These are phyloP conservation scores for Chelon auratus DNA, from an alignment of 2,797 vertebrate genomes.

Conservation along the genomic window DNA sequence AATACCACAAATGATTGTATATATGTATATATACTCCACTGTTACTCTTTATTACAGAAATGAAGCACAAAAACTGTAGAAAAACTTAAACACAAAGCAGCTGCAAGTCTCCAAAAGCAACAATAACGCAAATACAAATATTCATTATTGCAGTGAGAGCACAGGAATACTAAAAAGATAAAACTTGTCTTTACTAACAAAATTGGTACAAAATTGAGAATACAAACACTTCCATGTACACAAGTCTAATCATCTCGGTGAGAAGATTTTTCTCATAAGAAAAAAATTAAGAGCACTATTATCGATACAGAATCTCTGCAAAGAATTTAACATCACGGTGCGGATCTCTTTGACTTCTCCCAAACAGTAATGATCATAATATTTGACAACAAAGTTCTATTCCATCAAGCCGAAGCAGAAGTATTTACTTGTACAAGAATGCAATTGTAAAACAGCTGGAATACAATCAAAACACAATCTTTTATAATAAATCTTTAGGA, in stretches of 20 bases:
- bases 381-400: constrained; percentile 64
- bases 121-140: constrained; percentile 86
- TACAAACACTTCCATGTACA: constrained; percentile 84
- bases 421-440: constrained; percentile 71
- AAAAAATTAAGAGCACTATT: constrained; percentile 76
- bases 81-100: constrained; percentile 83
- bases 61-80: constrained; percentile 85
- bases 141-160: constrained; percentile 86
- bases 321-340: constrained; percentile 62
- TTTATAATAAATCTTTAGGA: constrained; percentile 56
- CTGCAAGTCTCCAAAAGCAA: constrained; percentile 84
- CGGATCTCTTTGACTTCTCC: constrained; percentile 46
- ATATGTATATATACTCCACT: constrained; percentile 58
- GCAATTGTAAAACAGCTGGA: constrained; percentile 69
- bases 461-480: constrained; percentile 76
- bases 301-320: constrained; percentile 66
- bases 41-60: constrained; percentile 87
- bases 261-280: constrained; percentile 65
- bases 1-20: constrained; percentile 21
- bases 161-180: constrained; percentile 84
- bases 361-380: constrained; percentile 53
- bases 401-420: constrained; percentile 74
- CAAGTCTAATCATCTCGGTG: constrained; percentile 67
- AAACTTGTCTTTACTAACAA: constrained; percentile 78
- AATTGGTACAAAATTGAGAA: constrained; percentile 82